phyloP scores from a whole-genome alignment of 2,113 vertebrate genomes.

The Oncorhynchus kisutch region DNA sequence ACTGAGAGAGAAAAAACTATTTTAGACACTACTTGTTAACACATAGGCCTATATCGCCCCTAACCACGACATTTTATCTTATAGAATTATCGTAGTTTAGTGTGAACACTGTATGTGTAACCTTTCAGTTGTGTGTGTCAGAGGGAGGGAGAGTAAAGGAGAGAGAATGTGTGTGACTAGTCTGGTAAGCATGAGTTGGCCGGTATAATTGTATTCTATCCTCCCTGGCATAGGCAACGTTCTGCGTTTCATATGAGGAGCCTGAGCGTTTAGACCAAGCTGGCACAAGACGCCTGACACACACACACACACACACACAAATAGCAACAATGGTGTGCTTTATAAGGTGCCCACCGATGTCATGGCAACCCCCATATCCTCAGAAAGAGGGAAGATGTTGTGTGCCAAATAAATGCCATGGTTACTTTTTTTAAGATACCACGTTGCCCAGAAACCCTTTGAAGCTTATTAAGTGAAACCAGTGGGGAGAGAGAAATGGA shows the following conservation, averaged over 20 bases:
- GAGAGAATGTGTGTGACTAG: not conserved
- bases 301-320: constrained; percentile 35
- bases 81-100: not conserved
- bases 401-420: constrained; percentile 81
- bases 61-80: not conserved
- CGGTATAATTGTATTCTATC: constrained; percentile 41
- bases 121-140: not conserved
- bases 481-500: constrained; percentile 66
- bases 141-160: constrained; percentile 3
- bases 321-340: constrained; percentile 68
- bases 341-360: constrained; percentile 74
- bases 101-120: not conserved
- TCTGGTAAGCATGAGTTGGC: constrained; percentile 35
- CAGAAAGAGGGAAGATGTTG: constrained; percentile 66
- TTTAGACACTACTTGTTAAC: not conserved
- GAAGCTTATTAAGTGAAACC: constrained; percentile 79
- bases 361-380: constrained; percentile 79
- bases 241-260: constrained; percentile 51
- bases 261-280: constrained; percentile 60
- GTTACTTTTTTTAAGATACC: constrained; percentile 67
- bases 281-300: constrained; percentile 54
- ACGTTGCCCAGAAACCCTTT: constrained; percentile 78
- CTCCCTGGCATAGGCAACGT: constrained; percentile 35
- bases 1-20: not conserved
- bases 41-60: not conserved